Evolutionary conservation across 2,888 invertebrate genomes (phyloP).

Genomic region (Tanypteryx hageni): DNA sequence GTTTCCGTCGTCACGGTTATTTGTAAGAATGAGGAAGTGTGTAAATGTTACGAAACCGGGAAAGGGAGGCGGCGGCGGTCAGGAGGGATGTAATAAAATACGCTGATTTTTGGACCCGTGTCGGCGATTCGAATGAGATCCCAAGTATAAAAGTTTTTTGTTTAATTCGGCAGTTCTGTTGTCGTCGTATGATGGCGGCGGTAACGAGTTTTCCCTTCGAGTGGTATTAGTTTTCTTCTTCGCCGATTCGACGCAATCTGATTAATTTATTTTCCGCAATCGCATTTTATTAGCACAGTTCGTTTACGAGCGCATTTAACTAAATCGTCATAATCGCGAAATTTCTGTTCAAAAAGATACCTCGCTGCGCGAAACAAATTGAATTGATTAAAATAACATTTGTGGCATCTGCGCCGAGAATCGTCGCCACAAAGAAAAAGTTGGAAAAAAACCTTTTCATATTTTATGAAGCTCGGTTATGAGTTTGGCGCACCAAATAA

Average conservation of each 20-base stretch:
- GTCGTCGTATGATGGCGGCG: background rate
- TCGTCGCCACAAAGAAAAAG: no score
- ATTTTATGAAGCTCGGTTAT: no score
- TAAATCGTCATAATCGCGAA: background rate
- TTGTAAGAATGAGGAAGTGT: slow-evolving; percentile 18
- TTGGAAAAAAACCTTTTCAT: no score
- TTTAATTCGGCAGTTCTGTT: background rate
- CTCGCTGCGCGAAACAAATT: background rate
- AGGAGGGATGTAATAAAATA: no score
- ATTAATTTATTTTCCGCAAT: background rate
- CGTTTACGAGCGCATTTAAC: background rate
- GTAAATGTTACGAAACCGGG: background rate
- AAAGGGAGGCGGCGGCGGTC: background rate
- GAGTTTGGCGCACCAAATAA: no score
- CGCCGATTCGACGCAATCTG: no score
- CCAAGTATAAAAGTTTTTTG: background rate
- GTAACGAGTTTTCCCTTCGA: background rate
- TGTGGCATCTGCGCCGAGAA: no score
- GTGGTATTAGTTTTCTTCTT: background rate
- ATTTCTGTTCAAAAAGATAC: background rate
- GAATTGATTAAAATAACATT: background rate
- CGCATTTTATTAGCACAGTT: background rate
- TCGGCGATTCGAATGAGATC: background rate
- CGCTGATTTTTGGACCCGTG: no score
- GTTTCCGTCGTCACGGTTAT: background rate